Evolutionary conservation across 2,888 invertebrate species (phyloP).

Genomic region (Caenorhabditis sp.): DNA sequence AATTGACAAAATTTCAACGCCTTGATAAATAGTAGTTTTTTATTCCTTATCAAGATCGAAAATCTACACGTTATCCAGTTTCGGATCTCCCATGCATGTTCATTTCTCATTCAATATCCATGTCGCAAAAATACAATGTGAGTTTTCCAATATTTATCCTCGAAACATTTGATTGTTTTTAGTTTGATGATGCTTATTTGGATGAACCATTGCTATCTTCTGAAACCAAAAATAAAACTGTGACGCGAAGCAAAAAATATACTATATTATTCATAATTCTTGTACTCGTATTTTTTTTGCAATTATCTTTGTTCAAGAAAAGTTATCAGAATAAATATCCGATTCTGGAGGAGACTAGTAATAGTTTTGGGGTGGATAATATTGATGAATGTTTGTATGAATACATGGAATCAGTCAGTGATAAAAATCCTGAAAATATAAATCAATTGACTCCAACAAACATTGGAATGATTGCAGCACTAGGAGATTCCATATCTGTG

Average conservation of each 20-base stretch:
- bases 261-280: background rate
- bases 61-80: background rate
- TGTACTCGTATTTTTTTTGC: background rate
- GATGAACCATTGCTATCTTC: background rate
- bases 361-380: background rate
- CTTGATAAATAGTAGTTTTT: background rate
- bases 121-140: background rate
- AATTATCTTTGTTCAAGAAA: background rate
- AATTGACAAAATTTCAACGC: no score
- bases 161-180: background rate
- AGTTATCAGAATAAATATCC: background rate
- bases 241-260: background rate
- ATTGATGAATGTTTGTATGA: background rate
- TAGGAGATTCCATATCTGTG: background rate
- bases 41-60: background rate
- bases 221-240: background rate
- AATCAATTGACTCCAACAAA: background rate
- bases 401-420: background rate
- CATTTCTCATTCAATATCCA: background rate
- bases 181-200: background rate
- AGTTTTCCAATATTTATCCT: background rate
- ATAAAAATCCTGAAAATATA: background rate
- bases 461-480: background rate
- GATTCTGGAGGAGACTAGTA: background rate
- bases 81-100: background rate